Conservation (phyloP, 2,797 vertebrate species). For the Pseudocheirus occidentalis region DNA sequence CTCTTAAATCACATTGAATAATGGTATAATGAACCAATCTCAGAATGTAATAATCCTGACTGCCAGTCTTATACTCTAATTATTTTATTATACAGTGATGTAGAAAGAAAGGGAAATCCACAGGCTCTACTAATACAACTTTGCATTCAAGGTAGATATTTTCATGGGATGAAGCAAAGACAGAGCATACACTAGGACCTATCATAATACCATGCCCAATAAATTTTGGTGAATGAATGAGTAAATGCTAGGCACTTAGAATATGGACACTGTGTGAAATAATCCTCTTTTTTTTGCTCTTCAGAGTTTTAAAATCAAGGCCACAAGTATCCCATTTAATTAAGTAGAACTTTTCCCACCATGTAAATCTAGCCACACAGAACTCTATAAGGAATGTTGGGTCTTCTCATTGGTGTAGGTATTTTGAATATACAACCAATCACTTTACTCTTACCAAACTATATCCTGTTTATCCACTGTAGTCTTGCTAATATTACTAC, state of each 20-base stretch:
- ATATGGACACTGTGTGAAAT: not conserved
- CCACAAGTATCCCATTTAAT: conserved; percentile 75
- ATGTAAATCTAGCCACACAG: conserved; percentile 30
- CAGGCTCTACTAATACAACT: conserved; percentile 3
- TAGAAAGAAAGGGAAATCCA: conserved; percentile 12
- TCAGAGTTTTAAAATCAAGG: conserved; percentile 65
- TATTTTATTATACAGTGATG: not conserved
- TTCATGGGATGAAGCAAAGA: not conserved
- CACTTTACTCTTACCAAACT: conserved; percentile 67
- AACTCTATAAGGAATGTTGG: conserved; percentile 63
- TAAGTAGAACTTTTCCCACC: conserved; percentile 68
- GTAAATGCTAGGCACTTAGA: not conserved
- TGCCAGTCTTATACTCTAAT: conserved; percentile 27
- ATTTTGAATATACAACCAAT: conserved; percentile 66
- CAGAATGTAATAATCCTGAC: not conserved
- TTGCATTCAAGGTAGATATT: not conserved
- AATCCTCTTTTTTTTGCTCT: conserved; percentile 30
- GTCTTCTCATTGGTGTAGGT: conserved; percentile 67
- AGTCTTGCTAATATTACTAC: conserved; percentile 76
- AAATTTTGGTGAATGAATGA: conserved; percentile 27
- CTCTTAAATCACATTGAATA: conserved; percentile 8
- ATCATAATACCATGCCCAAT: not conserved
- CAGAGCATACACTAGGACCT: not conserved
- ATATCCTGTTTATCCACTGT: conserved; percentile 68
- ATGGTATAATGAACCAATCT: not conserved